Evolutionary conservation across 2,888 invertebrate genomes (phyloP).

Genomic region (Macrophya annulata): DNA sequence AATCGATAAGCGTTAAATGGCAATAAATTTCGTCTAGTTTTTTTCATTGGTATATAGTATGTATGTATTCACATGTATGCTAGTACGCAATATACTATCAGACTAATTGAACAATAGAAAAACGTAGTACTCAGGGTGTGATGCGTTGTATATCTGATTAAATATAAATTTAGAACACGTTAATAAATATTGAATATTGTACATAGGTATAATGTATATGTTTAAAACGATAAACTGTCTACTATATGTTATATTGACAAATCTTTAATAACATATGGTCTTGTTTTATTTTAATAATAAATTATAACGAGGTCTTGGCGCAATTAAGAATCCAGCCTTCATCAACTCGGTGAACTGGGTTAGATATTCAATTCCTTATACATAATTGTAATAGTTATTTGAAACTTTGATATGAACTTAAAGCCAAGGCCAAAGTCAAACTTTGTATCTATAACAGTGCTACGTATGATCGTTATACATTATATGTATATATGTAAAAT

Average conservation of each 20-base stretch:
- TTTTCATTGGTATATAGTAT: not conserved
- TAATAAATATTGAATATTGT: slow-evolving; percentile 20
- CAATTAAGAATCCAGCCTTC: not conserved
- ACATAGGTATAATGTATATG: not conserved
- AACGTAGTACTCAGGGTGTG: not conserved
- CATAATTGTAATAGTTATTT: not conserved
- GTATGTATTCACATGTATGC: not conserved
- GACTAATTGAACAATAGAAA: slow-evolving; percentile 7
- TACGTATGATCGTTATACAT: not conserved
- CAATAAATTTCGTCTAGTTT: slow-evolving; percentile 5
- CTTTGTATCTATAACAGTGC: not conserved
- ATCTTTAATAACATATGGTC: not conserved
- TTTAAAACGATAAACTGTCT: not conserved
- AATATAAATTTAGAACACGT: slow-evolving; percentile 14
- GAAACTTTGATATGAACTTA: slow-evolving; percentile 32
- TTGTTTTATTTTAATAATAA: not conserved
- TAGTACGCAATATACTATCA: too few relatives aligned
- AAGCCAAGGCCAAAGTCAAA: slow-evolving; percentile 33
- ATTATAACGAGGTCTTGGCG: slow-evolving; percentile 25
- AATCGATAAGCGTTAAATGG: slow-evolving; percentile 11
- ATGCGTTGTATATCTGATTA: not conserved
- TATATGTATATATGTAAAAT: not conserved
- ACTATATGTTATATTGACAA: not conserved
- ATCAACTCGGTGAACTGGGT: not conserved
- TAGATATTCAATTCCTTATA: not conserved